Evolutionary conservation across 2,888 invertebrate species (phyloP).

Genomic region (Eurois occulta): DNA sequence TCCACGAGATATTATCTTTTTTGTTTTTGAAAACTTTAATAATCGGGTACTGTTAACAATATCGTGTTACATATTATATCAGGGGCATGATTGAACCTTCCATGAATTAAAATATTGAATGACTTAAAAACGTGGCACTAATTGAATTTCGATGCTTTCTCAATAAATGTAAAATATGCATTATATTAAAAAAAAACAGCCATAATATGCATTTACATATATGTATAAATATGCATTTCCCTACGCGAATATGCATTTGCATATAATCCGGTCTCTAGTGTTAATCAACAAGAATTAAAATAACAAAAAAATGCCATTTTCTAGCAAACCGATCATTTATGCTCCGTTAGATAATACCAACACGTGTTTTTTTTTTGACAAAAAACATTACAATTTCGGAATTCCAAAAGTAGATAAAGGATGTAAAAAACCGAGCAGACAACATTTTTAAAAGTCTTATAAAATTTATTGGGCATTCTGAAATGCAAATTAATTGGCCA

Average conservation of each 20-base stretch:
- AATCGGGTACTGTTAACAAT: not conserved
- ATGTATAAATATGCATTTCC: too few species aligned
- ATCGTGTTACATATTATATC: not conserved
- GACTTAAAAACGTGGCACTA: not conserved
- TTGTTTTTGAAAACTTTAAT: not conserved
- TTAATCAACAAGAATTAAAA: constrained; percentile 8
- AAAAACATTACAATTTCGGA: not conserved
- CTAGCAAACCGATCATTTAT: not conserved
- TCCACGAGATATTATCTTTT: too few species aligned
- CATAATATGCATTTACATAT: too few species aligned
- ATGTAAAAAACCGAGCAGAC: not conserved
- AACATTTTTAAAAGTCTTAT: not conserved
- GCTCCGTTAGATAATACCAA: not conserved
- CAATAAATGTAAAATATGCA: too few species aligned
- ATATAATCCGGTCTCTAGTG: not conserved
- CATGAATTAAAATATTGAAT: not conserved
- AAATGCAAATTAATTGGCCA: constrained; percentile 6
- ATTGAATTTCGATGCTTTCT: too few species aligned
- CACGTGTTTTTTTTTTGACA: not conserved
- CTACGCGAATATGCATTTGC: not conserved
- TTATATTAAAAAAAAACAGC: too few species aligned
- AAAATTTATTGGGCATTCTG: constrained; percentile 10
- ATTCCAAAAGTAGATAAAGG: not conserved
- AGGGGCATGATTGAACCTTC: not conserved
- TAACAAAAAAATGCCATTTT: not conserved